phyloP scores from a whole-genome alignment of 2,888 invertebrate genomes.

The Therioaphis trifolii region DNA sequence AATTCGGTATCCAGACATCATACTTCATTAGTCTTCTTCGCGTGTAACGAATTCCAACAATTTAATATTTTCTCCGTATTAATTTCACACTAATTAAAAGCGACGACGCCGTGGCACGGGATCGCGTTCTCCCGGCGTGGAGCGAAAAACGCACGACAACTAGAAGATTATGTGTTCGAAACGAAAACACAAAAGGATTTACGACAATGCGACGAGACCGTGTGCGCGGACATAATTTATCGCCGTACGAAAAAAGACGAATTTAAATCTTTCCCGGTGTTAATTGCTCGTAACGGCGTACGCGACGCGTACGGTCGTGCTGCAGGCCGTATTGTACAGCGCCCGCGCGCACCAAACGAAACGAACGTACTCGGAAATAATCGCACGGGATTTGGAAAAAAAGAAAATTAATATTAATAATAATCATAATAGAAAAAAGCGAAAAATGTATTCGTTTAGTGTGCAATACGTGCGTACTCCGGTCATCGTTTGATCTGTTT shows the following conservation, averaged over 20 bases:
- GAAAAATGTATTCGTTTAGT: no score
- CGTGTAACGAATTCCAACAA: not conserved
- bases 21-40: not conserved
- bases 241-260: conserved; percentile 31
- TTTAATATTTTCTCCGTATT: not conserved
- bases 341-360: conserved; percentile 11
- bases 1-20: no score
- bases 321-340: not conserved
- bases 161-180: not conserved
- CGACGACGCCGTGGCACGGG: not conserved
- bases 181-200: conserved; percentile 31
- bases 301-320: not conserved
- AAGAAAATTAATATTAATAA: no score
- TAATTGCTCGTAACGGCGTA: conserved; percentile 52
- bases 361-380: not conserved
- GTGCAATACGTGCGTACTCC: no score
- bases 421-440: no score
- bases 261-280: conserved; percentile 39
- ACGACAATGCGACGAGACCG: conserved; percentile 30
- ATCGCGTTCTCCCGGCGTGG: not conserved
- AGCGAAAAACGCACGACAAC: not conserved
- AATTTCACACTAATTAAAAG: not conserved
- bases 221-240: conserved; percentile 26
- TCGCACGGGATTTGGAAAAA: not conserved
- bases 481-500: no score